Evolutionary conservation across 2,888 invertebrate species (phyloP), one percentile per base, ranked within the genome.

Genomic region (Apomyelois bistriatella): DNA sequence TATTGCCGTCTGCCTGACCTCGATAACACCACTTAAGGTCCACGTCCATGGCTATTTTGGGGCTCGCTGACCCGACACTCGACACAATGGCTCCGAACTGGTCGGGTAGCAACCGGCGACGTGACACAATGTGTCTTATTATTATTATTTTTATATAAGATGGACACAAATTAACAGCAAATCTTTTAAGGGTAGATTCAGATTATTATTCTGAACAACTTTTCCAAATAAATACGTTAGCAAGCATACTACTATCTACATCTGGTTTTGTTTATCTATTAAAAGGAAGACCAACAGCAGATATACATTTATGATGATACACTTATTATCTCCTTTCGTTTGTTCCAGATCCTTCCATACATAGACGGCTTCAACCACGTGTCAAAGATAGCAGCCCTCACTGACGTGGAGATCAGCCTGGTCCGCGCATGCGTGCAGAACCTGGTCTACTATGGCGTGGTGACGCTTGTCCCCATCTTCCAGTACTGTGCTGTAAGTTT

Each of bases 321-420:
- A 22, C 8, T 32, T 8, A 32, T 32, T 9, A 1, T 32, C 12
- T 37, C 2, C 37, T 7, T 37, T 37, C n/a, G 5, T 5, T 78
- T 72, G 73, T 78, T 76, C 0, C 84, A 94, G 94, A 93, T 95
- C 56, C 84, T 96, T 4, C 95, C 95, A 0, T 94, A 94, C 76
- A 94, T 96, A 51, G 95, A 96, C 83, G 96, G 96, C 0, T 94
- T 94, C 70, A 94, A 95, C 82, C 96, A 96, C 82, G 93, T 96
- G 22, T 92, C 94, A 0, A 94, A 94, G 73, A 96, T 96, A 58
- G 95, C 96, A 0, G 92, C 93, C 0, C 92, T 94, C 61, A 95
- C 96, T 0, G 96, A 96, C 74, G 95, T 96, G 35, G 96, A 96
- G 72, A 93, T 94, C 64, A 95, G 94, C 76, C 80, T 96, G 57